Evolutionary conservation across 64 coral and sea anemone species (phyloP).

Genomic region (Pachyseris speciosa): DNA sequence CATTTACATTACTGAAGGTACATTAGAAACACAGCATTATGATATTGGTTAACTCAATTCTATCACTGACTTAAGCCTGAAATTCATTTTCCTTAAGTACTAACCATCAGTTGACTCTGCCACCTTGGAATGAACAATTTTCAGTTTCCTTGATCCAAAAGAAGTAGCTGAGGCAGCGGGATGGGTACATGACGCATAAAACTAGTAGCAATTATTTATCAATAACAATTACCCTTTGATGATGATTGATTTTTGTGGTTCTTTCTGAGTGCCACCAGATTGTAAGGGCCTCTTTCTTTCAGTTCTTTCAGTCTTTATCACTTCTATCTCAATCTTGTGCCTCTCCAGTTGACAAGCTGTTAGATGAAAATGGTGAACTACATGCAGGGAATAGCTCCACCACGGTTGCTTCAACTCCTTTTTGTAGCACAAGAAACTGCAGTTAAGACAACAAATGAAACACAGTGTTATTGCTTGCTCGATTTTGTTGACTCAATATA

Average conservation of each 20-base stretch:
- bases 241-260: background rate
- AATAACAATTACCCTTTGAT: slow-evolving; percentile 10
- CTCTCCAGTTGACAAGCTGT: background rate
- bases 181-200: too few relatives aligned
- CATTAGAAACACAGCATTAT: too few relatives aligned
- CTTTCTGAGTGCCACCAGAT: background rate
- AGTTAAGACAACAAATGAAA: background rate
- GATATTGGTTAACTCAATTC: too few relatives aligned
- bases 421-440: slow-evolving; percentile 54
- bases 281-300: background rate
- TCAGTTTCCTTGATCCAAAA: too few relatives aligned
- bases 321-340: slow-evolving; percentile 21
- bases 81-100: too few relatives aligned
- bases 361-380: slow-evolving; percentile 76
- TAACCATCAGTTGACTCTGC: too few relatives aligned
- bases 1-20: too few relatives aligned
- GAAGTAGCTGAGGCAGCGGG: too few relatives aligned
- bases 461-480: background rate
- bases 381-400: slow-evolving; percentile 51
- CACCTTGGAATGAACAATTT: too few relatives aligned
- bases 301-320: background rate
- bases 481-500: background rate
- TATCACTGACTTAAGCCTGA: too few relatives aligned
- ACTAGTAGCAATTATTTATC: too few relatives aligned
- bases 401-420: slow-evolving; percentile 23